Evolutionary conservation across 2,113 vertebrate genomes (phyloP), one percentile per base, ranked within the genome.

Genomic region (Cyprinodon brontotheroides): DNA sequence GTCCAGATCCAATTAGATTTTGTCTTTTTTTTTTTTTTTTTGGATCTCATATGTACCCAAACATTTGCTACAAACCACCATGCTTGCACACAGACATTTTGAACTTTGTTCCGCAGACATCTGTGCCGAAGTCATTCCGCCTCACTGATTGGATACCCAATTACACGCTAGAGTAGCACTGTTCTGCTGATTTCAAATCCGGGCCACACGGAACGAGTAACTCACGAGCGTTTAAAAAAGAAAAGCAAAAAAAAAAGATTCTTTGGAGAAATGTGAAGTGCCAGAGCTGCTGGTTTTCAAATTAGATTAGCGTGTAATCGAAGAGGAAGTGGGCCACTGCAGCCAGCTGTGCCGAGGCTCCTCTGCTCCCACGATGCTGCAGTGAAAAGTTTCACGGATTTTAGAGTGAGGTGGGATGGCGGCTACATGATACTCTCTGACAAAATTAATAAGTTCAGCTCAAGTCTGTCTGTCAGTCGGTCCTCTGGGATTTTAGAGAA

Each of bases 161-260:
- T 93, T 91, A 93, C 89, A 93, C 77, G 88, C 91, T 92, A 89
- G 90, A 93, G 91, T 93, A 93, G 88, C 68, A 57, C 87, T 77
- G 80, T 81, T 59, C 75, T 72, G 86, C 74, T 50, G 68, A 77
- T 89, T 88, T 89, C 75, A 89, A 65, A 86, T 86, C 68, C 11
- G 22, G 75, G 85, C 80, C 82, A 81, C 83, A 78, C 64, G 13
- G 74, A 84, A 82, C 41, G 68, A 87, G 75, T 84, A 84, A 65
- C 83, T 83, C 74, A 4, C 11, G 15, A 74, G 67, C 48, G 29
- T 29, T 29, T 29, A 29, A 29, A 29, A 29, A 29, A 29, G 29
- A 29, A 29, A 29, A 0, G 71, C 91, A 72, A 91, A 90, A 91
- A 89, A 89, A 62, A 85, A 92, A 86, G 86, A 72, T 61, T 82